Conservation (phyloP, 2,113 vertebrate species). For the Cavia porcellus region DNA sequence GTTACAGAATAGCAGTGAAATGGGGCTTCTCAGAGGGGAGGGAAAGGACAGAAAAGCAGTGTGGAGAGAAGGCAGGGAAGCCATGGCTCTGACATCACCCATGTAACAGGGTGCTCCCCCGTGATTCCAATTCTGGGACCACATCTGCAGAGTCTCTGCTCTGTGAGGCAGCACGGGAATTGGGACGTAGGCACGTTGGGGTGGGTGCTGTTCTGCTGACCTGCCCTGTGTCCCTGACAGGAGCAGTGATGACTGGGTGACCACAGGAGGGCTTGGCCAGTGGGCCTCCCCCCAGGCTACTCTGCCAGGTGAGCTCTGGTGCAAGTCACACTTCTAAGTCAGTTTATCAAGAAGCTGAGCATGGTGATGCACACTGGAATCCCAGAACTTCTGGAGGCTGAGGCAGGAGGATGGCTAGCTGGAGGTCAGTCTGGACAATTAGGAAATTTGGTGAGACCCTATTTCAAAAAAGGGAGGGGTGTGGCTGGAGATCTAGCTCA, state of each 20-base stretch:
- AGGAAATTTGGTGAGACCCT: neutral
- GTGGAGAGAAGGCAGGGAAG: neutral
- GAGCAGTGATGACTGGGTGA: neutral
- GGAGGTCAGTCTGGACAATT: neutral
- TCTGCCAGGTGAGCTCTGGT: neutral
- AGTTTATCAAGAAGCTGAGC: neutral
- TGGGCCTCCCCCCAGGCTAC: neutral
- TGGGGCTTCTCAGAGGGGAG: neutral
- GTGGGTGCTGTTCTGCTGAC: too few relatives aligned
- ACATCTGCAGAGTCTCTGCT: neutral
- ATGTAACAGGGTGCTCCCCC: neutral
- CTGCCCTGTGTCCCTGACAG: neutral
- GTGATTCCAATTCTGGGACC: neutral
- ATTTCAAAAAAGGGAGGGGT: neutral
- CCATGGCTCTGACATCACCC: neutral
- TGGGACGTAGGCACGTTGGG: too few relatives aligned
- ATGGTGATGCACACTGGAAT: neutral
- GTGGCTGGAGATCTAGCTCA: neutral
- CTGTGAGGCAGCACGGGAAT: neutral
- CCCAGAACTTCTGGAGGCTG: neutral
- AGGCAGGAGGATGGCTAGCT: neutral
- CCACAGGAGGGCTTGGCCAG: neutral
- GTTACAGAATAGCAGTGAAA: neutral
- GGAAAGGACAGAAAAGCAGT: neutral
- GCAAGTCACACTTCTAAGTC: neutral